Base-by-base conservation (phyloP, 1,140 invertebrate species). In the Drosophila simulans region DNA sequence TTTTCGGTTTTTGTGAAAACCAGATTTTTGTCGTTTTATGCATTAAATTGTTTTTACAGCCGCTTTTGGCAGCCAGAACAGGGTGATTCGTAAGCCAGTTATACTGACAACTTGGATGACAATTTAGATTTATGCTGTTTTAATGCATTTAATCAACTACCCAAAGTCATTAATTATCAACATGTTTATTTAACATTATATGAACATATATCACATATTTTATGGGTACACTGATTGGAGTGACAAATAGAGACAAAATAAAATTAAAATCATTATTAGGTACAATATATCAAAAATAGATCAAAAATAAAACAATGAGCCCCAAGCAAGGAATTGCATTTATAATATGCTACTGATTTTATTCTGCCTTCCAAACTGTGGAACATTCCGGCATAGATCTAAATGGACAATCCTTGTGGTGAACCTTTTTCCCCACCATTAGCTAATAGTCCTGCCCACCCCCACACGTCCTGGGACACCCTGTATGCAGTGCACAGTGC, bases 41-140 rank as follows among this genome's bases (percentile, higher is more conserved):
- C 83, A 88, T 88, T 88, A 88, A 83, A 88, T 88, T 88, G 83
- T 88, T 88, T 88, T 88, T 89, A 88, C 84, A 88, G 84, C 83
- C 83, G 83, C 75, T 72, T 82, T 88, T 88, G 74, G 72, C 55
- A 31, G 49, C 22, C 37, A 65, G 59, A 79, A 88, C 74, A 86
- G 83, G 82, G 82, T 86, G 77, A 73, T 51, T 34, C 34, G 49
- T 35, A 52, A 48, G 48, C 27, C 13, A 35, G 31, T 11, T 35
- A 35, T 20, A 17, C 5, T 35, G 49, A 51, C 48, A 34, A 17
- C 13, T 5, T 49, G 25, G 46, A n/a, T 49, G n/a, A 31, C 25
- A 8, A 22, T 17, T 53, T n/a, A 39, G 17, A 25, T 25, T 20
- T 20, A 20, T 45, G 42, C 4, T 3, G 7, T 15, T 54, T 25